Conservation (phyloP, 2,797 vertebrate species). For the Darevskia mixta region DNA sequence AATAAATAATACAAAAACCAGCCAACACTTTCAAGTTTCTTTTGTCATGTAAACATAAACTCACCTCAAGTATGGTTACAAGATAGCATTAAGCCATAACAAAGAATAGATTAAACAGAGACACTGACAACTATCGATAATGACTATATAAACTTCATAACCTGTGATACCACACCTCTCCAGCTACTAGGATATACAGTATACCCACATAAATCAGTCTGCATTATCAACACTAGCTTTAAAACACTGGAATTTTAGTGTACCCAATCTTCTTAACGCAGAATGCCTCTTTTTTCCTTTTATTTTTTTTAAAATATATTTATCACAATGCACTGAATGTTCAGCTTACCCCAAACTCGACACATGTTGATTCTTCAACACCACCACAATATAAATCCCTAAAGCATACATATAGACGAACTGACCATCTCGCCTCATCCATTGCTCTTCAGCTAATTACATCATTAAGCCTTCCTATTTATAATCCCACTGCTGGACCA, state of each 20-base stretch:
- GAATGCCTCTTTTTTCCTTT: not conserved
- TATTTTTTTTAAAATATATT: not conserved
- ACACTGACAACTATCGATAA: constrained; percentile 9
- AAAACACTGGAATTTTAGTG: not conserved
- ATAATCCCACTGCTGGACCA: constrained; percentile 73
- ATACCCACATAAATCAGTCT: not conserved
- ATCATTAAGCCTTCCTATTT: constrained; percentile 77
- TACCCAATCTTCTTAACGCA: not conserved
- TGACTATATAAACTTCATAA: constrained; percentile 11
- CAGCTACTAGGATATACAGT: not conserved
- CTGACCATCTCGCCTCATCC: constrained; percentile 35
- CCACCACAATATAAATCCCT: constrained; percentile 56
- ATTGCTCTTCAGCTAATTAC: constrained; percentile 53
- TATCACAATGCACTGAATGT: not conserved
- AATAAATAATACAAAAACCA: not conserved
- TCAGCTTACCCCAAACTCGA: constrained; percentile 54
- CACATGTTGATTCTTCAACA: constrained; percentile 34
- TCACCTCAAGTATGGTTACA: constrained; percentile 9
- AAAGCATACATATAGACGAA: constrained; percentile 19
- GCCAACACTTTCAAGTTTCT: not conserved
- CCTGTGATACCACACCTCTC: constrained; percentile 16
- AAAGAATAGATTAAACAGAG: constrained; percentile 26
- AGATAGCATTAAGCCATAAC: constrained; percentile 1
- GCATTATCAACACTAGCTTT: not conserved
- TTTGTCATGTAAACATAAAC: not conserved